Evolutionary conservation across 2,797 vertebrate species (phyloP).

Genomic region (Cyprinodon diabolis): DNA sequence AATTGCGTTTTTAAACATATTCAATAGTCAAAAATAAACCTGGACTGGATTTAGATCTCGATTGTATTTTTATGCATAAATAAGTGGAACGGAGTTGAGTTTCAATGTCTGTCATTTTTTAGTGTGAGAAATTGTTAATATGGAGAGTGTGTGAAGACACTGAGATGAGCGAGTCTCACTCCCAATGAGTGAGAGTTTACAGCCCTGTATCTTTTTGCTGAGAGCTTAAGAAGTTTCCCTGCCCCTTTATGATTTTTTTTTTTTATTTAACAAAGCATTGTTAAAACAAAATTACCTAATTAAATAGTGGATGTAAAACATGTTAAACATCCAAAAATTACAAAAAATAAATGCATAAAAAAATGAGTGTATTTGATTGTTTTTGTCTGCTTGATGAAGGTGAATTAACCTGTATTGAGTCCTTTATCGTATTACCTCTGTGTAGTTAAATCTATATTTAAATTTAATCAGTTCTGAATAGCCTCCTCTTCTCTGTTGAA

Average conservation of each 20-base stretch:
- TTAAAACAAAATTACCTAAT: not conserved
- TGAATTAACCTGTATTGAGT: not conserved
- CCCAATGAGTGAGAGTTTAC: no score
- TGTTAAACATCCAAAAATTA: not conserved
- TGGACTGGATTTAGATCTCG: no score
- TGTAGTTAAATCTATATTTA: not conserved
- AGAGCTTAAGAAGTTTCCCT: not conserved
- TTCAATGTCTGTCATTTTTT: no score
- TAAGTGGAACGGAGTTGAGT: no score
- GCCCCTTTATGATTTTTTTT: not conserved
- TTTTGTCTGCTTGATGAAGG: not conserved
- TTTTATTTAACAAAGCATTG: not conserved
- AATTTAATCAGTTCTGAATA: not conserved
- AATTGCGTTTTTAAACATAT: no score
- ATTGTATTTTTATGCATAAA: no score
- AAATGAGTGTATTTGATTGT: not conserved
- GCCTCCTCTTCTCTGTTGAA: not conserved
- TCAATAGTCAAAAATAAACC: no score
- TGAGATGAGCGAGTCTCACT: no score
- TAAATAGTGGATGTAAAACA: not conserved
- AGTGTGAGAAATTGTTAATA: no score
- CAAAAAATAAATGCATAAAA: not conserved
- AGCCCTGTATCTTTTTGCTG: not conserved
- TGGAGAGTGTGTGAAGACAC: no score
- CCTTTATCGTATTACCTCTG: not conserved